Conservation (phyloP, 1,140 invertebrate genomes). For the Maniola jurtina region DNA sequence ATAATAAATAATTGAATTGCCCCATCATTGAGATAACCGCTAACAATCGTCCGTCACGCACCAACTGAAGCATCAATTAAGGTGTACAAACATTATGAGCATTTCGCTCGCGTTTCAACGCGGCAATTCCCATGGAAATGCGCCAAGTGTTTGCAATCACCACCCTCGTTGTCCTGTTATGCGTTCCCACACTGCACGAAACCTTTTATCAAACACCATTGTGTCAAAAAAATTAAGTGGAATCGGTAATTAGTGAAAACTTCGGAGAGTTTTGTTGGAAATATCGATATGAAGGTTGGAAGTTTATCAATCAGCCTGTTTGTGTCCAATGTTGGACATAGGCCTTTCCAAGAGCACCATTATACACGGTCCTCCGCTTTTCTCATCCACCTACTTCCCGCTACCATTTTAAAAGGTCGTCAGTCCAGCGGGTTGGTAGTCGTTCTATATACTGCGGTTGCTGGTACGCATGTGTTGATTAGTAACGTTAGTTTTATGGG, state of each 20-base stretch:
- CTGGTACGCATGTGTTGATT: too few relatives aligned
- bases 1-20: slow-evolving; percentile 32
- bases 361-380: too few relatives aligned
- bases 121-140: slow-evolving; percentile 66
- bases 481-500: too few relatives aligned
- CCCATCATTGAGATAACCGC: slow-evolving; percentile 41
- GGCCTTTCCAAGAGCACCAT: too few relatives aligned
- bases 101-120: slow-evolving; percentile 18
- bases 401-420: too few relatives aligned
- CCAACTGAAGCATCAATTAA: slow-evolving; percentile 56
- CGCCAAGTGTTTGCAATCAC: slow-evolving; percentile 57
- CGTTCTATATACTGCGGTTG: too few relatives aligned
- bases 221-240: slow-evolving; percentile 19
- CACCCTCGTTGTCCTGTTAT: slow-evolving; percentile 30
- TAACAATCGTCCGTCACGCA: slow-evolving; percentile 53
- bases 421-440: too few relatives aligned
- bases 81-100: slow-evolving; percentile 50
- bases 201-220: slow-evolving; percentile 14
- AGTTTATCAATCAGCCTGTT: too few relatives aligned
- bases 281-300: neutral
- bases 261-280: neutral
- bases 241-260: slow-evolving; percentile 17
- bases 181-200: slow-evolving; percentile 51
- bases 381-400: too few relatives aligned
- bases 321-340: too few relatives aligned